These are phyloP conservation scores for Psilopsiagon aurifrons DNA, from an alignment of 2,113 vertebrate genomes.

Conservation along the genomic window DNA sequence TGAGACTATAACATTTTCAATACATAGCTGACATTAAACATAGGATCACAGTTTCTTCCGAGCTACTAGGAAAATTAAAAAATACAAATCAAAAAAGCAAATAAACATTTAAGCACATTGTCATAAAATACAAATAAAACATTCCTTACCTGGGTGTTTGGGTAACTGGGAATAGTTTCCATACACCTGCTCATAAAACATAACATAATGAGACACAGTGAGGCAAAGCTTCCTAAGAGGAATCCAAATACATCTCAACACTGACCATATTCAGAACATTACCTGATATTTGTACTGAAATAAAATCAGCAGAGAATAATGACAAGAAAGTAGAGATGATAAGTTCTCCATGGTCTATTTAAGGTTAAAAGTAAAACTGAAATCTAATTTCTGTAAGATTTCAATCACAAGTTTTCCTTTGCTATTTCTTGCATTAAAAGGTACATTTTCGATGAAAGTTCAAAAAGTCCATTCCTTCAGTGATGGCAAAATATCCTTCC, in stretches of 20 bases:
- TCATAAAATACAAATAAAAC: not conserved
- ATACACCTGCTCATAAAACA: constrained; percentile 78
- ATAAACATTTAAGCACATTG: not conserved
- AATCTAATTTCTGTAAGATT: not conserved
- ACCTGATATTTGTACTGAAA: constrained; percentile 79
- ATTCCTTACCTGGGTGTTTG: constrained; percentile 87
- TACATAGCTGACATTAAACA: not conserved
- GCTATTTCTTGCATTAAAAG: not conserved
- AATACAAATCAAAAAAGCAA: not conserved
- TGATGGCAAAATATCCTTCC: not conserved
- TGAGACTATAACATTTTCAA: not conserved
- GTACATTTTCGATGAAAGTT: not conserved
- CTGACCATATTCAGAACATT: not conserved
- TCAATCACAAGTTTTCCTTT: not conserved
- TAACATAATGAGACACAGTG: not conserved
- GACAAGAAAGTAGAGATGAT: not conserved
- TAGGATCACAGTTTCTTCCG: not conserved
- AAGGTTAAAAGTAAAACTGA: not conserved
- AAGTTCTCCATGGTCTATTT: constrained; percentile 61
- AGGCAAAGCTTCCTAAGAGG: not conserved
- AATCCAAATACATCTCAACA: not conserved
- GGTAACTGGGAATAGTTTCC: constrained; percentile 67
- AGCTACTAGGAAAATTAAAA: not conserved
- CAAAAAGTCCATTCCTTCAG: not conserved
- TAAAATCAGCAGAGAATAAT: constrained; percentile 75